Percentiles rank a stretch among this genome's conserved stretches.
These are phyloP conservation scores for Hiodon alosoides DNA, from an alignment of 2,113 vertebrate genomes.

Conservation along the genomic window DNA sequence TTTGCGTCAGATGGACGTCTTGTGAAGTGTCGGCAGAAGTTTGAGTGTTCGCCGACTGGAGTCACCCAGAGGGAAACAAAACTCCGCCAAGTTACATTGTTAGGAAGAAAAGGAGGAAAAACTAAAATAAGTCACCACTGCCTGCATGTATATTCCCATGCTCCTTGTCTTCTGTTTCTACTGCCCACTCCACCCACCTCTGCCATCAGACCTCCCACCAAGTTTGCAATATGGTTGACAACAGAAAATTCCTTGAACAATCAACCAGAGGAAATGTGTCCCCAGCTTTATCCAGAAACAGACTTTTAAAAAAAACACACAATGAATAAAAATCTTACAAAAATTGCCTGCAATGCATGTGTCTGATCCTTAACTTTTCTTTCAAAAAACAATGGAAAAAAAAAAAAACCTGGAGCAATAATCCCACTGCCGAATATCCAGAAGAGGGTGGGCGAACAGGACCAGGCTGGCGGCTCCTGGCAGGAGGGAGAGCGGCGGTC, in stretches of 20 bases:
- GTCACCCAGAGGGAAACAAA: too few species aligned
- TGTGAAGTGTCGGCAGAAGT: too few species aligned
- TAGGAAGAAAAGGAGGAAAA: neutral
- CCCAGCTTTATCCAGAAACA: neutral
- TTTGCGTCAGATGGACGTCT: too few species aligned
- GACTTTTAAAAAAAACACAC: neutral
- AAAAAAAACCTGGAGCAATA: neutral
- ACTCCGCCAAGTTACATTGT: slow-evolving; percentile 5
- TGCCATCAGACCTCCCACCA: neutral
- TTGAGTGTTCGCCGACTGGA: too few species aligned
- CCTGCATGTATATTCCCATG: neutral
- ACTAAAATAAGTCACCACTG: neutral
- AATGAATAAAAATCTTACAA: neutral
- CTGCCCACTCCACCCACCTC: neutral
- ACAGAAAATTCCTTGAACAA: neutral
- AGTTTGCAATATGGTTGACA: neutral
- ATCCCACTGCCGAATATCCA: too few species aligned
- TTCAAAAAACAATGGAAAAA: neutral
- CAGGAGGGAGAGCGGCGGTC: neutral
- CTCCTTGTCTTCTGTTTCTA: neutral
- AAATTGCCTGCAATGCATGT: neutral
- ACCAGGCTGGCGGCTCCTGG: neutral
- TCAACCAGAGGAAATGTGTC: neutral
- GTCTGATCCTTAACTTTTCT: slow-evolving; percentile 5
- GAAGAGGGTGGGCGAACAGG: too few species aligned